phyloP scores from a whole-genome alignment of 1,140 invertebrate genomes.

The Atta cephalotes region DNA sequence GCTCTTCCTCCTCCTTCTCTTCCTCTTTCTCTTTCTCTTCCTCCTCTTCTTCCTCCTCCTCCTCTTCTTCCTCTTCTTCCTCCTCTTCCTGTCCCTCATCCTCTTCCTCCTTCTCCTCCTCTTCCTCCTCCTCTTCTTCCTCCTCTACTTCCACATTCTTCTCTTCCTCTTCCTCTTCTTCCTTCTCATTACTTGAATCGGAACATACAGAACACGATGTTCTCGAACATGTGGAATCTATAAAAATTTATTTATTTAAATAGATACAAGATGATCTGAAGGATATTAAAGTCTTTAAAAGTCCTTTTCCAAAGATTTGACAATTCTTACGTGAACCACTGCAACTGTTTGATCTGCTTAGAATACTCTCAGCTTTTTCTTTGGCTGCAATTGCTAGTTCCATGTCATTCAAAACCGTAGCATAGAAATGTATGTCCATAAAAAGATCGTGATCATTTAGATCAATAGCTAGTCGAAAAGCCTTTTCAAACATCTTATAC shows the following conservation, averaged over 20 bases:
- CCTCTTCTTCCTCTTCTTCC: constrained; percentile 73
- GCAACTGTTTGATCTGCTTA: constrained; percentile 88
- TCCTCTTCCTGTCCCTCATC: constrained; percentile 83
- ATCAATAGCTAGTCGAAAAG: constrained; percentile 94
- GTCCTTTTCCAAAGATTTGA: neutral
- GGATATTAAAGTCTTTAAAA: constrained; percentile 4
- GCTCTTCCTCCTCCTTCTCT: constrained; percentile 82
- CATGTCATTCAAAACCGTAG: constrained; percentile 89
- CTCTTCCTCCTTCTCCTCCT: constrained; percentile 78
- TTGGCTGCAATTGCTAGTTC: constrained; percentile 92
- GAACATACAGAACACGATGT: constrained; percentile 87
- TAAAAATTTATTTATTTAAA: constrained; percentile 52
- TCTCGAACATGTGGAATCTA: constrained; percentile 88
- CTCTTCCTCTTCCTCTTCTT: constrained; percentile 81
- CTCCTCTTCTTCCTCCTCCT: constrained; percentile 82
- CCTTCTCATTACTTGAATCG: constrained; percentile 84
- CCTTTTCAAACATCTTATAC: constrained; percentile 93
- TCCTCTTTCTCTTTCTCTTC: constrained; percentile 83
- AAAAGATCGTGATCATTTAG: constrained; percentile 93
- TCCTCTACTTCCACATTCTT: constrained; percentile 81
- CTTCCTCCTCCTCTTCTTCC: constrained; percentile 80
- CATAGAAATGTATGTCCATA: constrained; percentile 94
- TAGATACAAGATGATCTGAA: neutral
- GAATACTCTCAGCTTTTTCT: constrained; percentile 90
- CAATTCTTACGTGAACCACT: constrained; percentile 84